Conservation (phyloP, 2,797 vertebrate species). For the Pyrocephalus nanus region DNA sequence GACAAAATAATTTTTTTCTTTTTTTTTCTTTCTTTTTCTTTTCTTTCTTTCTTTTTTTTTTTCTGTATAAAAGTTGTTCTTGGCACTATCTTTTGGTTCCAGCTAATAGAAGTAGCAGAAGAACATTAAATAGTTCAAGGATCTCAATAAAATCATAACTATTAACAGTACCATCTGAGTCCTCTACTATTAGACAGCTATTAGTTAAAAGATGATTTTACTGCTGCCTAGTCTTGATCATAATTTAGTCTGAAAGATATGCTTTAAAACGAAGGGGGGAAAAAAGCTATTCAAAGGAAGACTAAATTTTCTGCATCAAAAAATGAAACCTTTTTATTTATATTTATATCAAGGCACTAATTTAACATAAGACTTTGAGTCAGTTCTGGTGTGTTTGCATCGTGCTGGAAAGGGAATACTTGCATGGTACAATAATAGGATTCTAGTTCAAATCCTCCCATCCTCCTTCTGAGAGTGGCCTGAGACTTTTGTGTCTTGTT, state of each 20-base stretch:
- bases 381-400: background rate
- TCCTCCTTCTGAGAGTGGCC: background rate
- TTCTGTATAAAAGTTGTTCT: background rate
- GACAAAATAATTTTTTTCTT: background rate
- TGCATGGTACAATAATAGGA: background rate
- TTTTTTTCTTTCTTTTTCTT: fast-evolving
- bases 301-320: background rate
- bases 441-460: background rate
- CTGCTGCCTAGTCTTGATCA: background rate
- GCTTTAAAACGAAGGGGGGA: background rate
- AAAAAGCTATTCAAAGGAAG: background rate
- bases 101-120: background rate
- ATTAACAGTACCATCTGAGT: background rate
- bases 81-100: background rate
- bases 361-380: background rate
- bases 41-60: fast-evolving
- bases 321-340: background rate
- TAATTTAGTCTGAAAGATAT: background rate
- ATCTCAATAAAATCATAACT: background rate
- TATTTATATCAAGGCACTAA: background rate
- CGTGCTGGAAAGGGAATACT: background rate
- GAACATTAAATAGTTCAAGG: background rate
- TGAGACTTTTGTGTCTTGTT: background rate
- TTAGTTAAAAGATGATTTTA: background rate
- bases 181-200: background rate